Base-by-base conservation (phyloP, 2,797 vertebrate species). In the Chloroceryle inda region DNA sequence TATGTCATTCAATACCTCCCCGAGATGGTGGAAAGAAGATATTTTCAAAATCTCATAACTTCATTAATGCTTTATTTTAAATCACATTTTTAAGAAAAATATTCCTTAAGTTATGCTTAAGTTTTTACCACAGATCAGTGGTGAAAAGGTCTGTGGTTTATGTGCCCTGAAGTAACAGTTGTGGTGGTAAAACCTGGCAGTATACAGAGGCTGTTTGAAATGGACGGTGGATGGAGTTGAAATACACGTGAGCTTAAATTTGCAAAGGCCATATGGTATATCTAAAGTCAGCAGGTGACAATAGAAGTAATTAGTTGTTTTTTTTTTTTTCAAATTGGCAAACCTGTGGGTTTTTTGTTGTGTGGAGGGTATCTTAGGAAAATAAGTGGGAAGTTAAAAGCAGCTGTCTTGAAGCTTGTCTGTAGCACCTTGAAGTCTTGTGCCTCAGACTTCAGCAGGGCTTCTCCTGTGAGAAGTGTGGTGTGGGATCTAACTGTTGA, bases 201-300 rank as follows among this genome's bases (percentile, higher is more conserved):
- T 62, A 7, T 62, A 13, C 6, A 40, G 49, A 59, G 37, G 8
- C 47, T 31, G 19, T 18, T 72, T 77, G 37, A 53, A 20, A 58
- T 4, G 5, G 11, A 9, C 9, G 15, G 13, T 37, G 35, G 35
- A 23, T 23, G 31, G 31, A 66, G 42, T 31, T 71, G 81, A 59
- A 74, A 29, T 29, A 29, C 6, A 13, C 0, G 0, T 49, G 73
- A 6, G 3, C 5, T 67, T 50, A 11, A 37, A 10, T 62, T 78
- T 26, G 38, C 27, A 19, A 53, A 66, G 23, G 10, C 50, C 13
- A 9, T 50, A 15, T 15, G 13, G 49, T 26, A 14, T 50, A 50
- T 50, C 49, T 50, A 50, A 50, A 50, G 8, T 26, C 14, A 26
- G 24, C 49, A 27, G 24, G 15, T 26, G 49, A 50, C 24, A 49